A percentile compares a stretch with the other conserved stretches of the same genome.
These are phyloP conservation scores for Sisyra nigra DNA, from an alignment of 2,888 invertebrate genomes.

Conservation along the genomic window DNA sequence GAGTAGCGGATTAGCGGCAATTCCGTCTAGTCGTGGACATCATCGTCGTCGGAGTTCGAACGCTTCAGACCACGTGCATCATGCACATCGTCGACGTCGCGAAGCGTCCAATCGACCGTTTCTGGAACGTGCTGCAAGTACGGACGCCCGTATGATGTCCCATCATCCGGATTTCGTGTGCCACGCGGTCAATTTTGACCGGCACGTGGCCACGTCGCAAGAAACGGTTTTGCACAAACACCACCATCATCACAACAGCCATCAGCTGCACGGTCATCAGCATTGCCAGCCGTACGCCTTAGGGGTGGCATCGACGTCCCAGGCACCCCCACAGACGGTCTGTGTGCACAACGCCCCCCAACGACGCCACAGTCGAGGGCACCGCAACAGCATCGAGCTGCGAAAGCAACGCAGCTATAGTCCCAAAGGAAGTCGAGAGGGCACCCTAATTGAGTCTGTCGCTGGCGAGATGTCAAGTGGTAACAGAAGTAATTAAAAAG, in stretches of 20 bases:
- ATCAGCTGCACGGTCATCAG: conserved; percentile 11
- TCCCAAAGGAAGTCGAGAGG: conserved; percentile 5
- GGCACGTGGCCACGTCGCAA: conserved; percentile 1
- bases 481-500: conserved; percentile 5
- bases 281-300: conserved; percentile 21
- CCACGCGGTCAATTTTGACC: background rate
- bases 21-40: no score
- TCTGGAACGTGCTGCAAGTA: conserved; percentile 7
- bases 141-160: conserved; percentile 6
- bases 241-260: conserved; percentile 16
- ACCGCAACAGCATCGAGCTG: conserved; percentile 1
- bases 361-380: background rate
- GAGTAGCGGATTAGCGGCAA: no score
- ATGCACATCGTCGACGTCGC: conserved; percentile 17
- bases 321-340: conserved; percentile 15
- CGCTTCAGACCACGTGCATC: conserved; percentile 26
- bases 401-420: conserved; percentile 7
- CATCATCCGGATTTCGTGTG: background rate
- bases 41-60: conserved; percentile 25
- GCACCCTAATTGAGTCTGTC: conserved; percentile 1
- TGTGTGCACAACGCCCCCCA: no score
- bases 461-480: background rate
- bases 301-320: conserved; percentile 18
- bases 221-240: conserved; percentile 12
- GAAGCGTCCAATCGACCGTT: conserved; percentile 15